A percentile compares a stretch with the other conserved stretches of the same genome.
These are phyloP conservation scores for Ophion obscuratus DNA, from an alignment of 2,888 invertebrate genomes.

Conservation along the genomic window DNA sequence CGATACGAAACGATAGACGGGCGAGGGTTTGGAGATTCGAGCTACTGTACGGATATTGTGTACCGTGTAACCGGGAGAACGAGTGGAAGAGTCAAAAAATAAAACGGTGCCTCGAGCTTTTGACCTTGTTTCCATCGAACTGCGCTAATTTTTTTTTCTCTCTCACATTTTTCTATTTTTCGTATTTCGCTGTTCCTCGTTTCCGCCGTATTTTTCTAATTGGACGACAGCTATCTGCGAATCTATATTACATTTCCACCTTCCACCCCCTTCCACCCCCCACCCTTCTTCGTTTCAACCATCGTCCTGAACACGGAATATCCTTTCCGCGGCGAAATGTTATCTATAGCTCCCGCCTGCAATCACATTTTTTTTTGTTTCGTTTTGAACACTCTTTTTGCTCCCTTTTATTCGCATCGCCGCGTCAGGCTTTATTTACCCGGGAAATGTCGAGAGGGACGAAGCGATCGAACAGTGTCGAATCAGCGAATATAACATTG, in stretches of 20 bases:
- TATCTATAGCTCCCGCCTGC: slow-evolving; percentile 62
- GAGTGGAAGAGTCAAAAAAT: slow-evolving; percentile 52
- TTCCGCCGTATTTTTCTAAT: slow-evolving; percentile 76
- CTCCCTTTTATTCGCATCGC: slow-evolving; percentile 58
- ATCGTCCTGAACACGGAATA: slow-evolving; percentile 39
- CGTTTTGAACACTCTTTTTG: not conserved
- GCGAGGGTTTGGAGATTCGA: not conserved
- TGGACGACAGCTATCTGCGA: slow-evolving; percentile 76
- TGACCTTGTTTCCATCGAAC: slow-evolving; percentile 64
- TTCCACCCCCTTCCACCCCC: not conserved
- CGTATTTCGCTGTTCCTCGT: slow-evolving; percentile 48
- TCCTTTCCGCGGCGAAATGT: slow-evolving; percentile 53
- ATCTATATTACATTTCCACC: slow-evolving; percentile 75
- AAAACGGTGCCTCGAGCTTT: slow-evolving; percentile 53
- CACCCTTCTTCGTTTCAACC: slow-evolving; percentile 56
- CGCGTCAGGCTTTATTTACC: slow-evolving; percentile 71
- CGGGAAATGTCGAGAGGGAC: slow-evolving; percentile 67
- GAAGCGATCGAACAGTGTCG: slow-evolving; percentile 68
- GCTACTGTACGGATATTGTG: slow-evolving; percentile 15
- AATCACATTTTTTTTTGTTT: slow-evolving; percentile 58
- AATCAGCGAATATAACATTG: slow-evolving; percentile 70
- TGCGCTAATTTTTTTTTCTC: slow-evolving; percentile 34
- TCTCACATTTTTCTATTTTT: slow-evolving; percentile 7
- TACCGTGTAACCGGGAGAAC: slow-evolving; percentile 4
- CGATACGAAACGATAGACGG: slow-evolving; percentile 27